phyloP scores from a whole-genome alignment of 1,140 invertebrate species.

The Drosophila guanche region DNA sequence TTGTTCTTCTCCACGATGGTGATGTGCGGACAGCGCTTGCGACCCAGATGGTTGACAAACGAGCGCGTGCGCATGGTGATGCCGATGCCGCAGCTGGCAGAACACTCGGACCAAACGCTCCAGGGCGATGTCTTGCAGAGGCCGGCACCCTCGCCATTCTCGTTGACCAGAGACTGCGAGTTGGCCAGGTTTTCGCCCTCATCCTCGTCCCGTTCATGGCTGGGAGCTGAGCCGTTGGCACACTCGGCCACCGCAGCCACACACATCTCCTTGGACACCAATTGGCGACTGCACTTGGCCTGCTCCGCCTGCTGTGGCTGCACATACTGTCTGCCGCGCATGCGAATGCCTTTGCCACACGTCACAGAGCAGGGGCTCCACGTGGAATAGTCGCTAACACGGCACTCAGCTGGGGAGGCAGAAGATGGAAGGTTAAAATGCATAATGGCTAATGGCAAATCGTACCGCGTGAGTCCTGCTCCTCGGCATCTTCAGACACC shows the following conservation, averaged over 20 bases:
- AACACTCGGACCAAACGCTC: conserved; percentile 92
- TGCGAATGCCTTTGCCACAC: conserved; percentile 94
- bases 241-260: conserved; percentile 89
- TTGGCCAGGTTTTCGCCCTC: conserved; percentile 83
- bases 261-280: conserved; percentile 94
- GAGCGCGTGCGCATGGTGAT: conserved; percentile 88
- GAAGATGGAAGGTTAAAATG: not conserved
- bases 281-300: conserved; percentile 91
- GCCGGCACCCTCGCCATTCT: conserved; percentile 83
- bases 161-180: conserved; percentile 61
- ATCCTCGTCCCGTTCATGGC: conserved; percentile 71
- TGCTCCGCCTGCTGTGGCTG: conserved; percentile 91
- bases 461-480: conserved; percentile 89
- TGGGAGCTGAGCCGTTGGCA: conserved; percentile 58
- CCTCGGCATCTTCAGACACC: conserved; percentile 89
- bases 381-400: conserved; percentile 88
- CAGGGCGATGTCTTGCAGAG: conserved; percentile 90
- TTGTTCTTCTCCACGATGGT: conserved; percentile 89
- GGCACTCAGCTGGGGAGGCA: conserved; percentile 88
- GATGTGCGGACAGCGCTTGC: conserved; percentile 91
- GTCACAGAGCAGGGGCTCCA: conserved; percentile 93
- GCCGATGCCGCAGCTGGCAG: conserved; percentile 92
- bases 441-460: not conserved
- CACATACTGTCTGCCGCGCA: conserved; percentile 90
- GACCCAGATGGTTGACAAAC: conserved; percentile 89